phyloP scores from a whole-genome alignment of 2,797 vertebrate genomes.

The Pseudocheirus occidentalis region DNA sequence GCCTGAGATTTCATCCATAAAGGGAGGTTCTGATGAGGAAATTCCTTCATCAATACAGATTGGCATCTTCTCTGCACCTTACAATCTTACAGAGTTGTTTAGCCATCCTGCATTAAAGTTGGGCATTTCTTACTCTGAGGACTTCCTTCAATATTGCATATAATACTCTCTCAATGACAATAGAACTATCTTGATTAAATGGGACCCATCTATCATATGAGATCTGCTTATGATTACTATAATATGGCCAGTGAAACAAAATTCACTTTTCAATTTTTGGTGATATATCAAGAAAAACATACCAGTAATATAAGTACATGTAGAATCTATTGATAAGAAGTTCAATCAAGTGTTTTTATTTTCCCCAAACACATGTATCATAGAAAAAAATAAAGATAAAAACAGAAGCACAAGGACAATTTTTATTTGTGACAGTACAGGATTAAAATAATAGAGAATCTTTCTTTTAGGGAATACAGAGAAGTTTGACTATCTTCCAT shows the following conservation, averaged over 20 bases:
- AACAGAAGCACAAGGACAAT: not conserved
- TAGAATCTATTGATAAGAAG: not conserved
- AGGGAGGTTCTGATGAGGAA: not conserved
- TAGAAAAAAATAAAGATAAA: not conserved
- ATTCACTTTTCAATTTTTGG: not conserved
- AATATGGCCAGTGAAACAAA: not conserved
- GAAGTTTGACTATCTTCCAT: not conserved
- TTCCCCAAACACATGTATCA: constrained; percentile 3
- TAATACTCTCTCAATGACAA: too few relatives aligned
- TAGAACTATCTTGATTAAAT: not conserved
- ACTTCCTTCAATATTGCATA: not conserved
- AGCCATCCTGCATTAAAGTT: not conserved
- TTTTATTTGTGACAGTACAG: not conserved
- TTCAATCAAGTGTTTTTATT: not conserved
- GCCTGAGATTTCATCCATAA: not conserved
- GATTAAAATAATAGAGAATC: not conserved
- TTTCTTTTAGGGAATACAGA: not conserved
- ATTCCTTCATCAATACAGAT: not conserved
- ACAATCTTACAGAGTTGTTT: not conserved
- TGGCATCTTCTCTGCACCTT: not conserved
- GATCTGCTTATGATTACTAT: not conserved
- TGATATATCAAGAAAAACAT: not conserved
- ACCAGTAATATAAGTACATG: not conserved
- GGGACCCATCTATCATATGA: not conserved
- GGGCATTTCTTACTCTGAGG: not conserved